Percentiles rank a stretch among this genome's conserved stretches.
Conservation (phyloP, 2,797 vertebrate species). For the Oceanodroma leucorhoa region DNA sequence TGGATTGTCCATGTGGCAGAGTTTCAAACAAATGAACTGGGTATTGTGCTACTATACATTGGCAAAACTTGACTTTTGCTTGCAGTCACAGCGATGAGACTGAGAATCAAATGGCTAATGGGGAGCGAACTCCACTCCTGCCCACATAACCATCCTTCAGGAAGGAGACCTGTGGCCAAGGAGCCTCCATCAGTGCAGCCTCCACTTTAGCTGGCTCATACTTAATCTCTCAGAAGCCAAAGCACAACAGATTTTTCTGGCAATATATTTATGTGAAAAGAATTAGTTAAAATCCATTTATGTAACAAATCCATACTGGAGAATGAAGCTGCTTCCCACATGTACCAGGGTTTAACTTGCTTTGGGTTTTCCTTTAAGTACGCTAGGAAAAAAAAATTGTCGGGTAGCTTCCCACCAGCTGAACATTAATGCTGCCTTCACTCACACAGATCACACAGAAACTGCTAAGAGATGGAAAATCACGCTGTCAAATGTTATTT, state of each 20-base stretch:
- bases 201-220: neutral
- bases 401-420: neutral
- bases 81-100: neutral
- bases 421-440: neutral
- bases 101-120: neutral
- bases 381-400: neutral
- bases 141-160: neutral
- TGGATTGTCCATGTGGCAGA: neutral
- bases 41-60: neutral
- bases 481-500: neutral
- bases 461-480: neutral
- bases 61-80: neutral
- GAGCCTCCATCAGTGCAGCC: neutral
- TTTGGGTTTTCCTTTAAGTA: neutral
- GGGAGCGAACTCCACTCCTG: neutral
- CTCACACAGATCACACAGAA: neutral
- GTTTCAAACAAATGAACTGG: neutral
- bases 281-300: neutral
- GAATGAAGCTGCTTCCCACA: neutral
- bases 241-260: neutral
- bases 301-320: neutral
- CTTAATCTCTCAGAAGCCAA: neutral
- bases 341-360: neutral
- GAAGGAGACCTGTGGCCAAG: neutral
- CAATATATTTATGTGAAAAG: neutral